Base-by-base conservation (phyloP, 2,888 invertebrate species). In the Sminthurinus aureus region DNA sequence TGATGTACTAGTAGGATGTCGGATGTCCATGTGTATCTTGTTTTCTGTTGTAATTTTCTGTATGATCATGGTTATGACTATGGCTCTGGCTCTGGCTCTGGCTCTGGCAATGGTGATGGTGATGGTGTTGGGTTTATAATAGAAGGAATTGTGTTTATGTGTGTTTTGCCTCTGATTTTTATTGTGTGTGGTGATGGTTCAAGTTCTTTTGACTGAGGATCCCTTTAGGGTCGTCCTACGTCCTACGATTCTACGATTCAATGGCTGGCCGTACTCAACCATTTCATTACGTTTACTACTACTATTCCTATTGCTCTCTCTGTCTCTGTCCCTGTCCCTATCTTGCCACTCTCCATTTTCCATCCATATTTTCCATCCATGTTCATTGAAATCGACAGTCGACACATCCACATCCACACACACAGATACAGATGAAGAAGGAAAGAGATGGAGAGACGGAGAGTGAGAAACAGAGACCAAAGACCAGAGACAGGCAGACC, bases 141-240 rank as follows among this genome's bases (percentile, higher is more conserved):
- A 20, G 77, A 51, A 77, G 77, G 77, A 64, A 58, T 22, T 52
- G 77, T 77, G 77, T 77, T 77, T 77, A 77, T 77, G 51, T 77
- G 77, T 77, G 77, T 77, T 77, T 77, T 77, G 77, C 77, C 77
- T 77, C 58, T 77, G 13, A 13, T 51, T 9, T 15, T 15, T 64
- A 77, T 77, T 77, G 77, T 77, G 77, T 77, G 58, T 64, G 58
- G 77, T 77, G 58, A 51, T n/a, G 50, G 77, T 51, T 69, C 24
- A 11, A 15, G 15, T 20, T 75, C 50, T 51, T 38, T 75, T 51
- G 20, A 50, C 20, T 11, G 77, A 12, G 58, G 22, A 13, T 77
- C 58, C 58, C 77, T 77, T 77, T 51, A 24, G 58, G 77, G 77
- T 64, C 77, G 38, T 13, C 12, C 20, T 38, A 4, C 38, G 38